These are phyloP conservation scores for Himantopus leucocephalus DNA, from an alignment of 2,113 vertebrate genomes.

Conservation along the genomic window DNA sequence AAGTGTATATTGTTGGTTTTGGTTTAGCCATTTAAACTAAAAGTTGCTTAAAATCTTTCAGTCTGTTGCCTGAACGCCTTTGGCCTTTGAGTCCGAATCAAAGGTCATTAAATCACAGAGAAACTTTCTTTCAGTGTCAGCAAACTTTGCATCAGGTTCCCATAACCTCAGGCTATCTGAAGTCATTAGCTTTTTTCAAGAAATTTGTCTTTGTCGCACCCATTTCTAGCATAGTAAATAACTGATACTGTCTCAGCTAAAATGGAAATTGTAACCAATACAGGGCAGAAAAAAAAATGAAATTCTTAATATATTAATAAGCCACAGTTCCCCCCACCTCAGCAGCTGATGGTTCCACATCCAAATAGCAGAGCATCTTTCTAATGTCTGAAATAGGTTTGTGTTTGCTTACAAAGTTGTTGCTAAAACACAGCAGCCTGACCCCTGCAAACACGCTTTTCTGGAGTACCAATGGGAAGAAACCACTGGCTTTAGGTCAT, in stretches of 20 bases:
- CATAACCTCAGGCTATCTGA: neutral
- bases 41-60: neutral
- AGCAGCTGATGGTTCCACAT: neutral
- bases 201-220: neutral
- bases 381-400: neutral
- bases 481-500: neutral
- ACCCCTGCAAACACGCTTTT: neutral
- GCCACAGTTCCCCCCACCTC: neutral
- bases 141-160: neutral
- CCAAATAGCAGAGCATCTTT: neutral
- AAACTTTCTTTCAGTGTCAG: neutral
- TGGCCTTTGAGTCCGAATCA: neutral
- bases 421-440: neutral
- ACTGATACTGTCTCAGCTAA: neutral
- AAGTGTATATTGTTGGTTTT: neutral
- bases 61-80: neutral
- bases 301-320: neutral
- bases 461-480: neutral
- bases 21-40: neutral
- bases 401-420: neutral
- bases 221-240: neutral
- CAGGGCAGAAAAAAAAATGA: neutral
- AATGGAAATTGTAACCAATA: neutral
- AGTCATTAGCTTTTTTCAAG: neutral
- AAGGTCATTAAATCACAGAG: neutral